phyloP scores from a whole-genome alignment of 2,888 invertebrate genomes.

The Nymphalis polychloros region DNA sequence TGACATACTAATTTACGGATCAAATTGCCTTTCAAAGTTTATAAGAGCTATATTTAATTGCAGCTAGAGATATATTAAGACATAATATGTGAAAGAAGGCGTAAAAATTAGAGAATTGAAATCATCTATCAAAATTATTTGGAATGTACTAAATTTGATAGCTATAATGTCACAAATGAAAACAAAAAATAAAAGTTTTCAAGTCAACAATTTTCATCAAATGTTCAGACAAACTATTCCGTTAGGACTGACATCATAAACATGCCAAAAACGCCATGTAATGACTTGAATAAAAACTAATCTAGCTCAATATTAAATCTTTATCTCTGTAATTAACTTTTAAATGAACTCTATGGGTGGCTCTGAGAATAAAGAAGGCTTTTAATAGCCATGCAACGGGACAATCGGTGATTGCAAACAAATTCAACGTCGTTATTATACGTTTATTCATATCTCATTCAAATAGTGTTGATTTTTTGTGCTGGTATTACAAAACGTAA shows the following conservation, averaged over 20 bases:
- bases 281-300: slow-evolving; percentile 20
- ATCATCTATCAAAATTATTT: too few relatives aligned
- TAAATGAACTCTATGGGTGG: slow-evolving; percentile 42
- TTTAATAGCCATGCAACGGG: slow-evolving; percentile 27
- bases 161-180: background rate
- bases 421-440: slow-evolving; percentile 21
- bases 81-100: too few relatives aligned
- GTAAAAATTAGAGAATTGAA: too few relatives aligned
- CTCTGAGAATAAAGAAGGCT: slow-evolving; percentile 28
- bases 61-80: too few relatives aligned
- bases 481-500: background rate
- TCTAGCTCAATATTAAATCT: slow-evolving; percentile 30
- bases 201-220: background rate
- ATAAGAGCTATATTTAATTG: too few relatives aligned
- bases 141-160: too few relatives aligned
- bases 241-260: background rate
- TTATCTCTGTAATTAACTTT: slow-evolving; percentile 38
- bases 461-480: slow-evolving; percentile 2
- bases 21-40: too few relatives aligned
- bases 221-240: background rate
- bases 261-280: slow-evolving; percentile 20
- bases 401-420: slow-evolving; percentile 32
- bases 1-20: too few relatives aligned
- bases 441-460: background rate
- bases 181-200: background rate